Evolutionary conservation across 1,140 invertebrate genomes (phyloP).

Genomic region (Littorina saxatilis): DNA sequence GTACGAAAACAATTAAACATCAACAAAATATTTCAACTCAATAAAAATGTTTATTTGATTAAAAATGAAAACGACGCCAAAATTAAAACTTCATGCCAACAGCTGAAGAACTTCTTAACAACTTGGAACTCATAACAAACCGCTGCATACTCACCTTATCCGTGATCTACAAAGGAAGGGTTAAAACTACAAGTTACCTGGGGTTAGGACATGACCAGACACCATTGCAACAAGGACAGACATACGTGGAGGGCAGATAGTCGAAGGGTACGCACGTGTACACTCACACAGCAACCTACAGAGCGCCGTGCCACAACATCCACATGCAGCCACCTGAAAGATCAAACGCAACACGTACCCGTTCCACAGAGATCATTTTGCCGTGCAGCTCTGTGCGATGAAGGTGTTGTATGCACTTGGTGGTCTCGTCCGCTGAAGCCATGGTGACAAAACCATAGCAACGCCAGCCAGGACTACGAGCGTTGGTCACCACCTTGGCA

Average conservation of each 20-base stretch:
- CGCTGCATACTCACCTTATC: too few relatives aligned
- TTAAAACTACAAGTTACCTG: too few relatives aligned
- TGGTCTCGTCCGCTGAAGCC: slow-evolving; percentile 90
- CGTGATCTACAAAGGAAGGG: too few relatives aligned
- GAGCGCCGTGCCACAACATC: neutral
- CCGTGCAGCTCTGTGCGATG: slow-evolving; percentile 94
- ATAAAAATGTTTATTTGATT: too few relatives aligned
- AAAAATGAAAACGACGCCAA: too few relatives aligned
- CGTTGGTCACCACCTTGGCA: slow-evolving; percentile 97
- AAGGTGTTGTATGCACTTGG: slow-evolving; percentile 91
- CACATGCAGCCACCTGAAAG: neutral
- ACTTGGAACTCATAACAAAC: too few relatives aligned
- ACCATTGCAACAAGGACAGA: neutral
- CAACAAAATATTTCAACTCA: too few relatives aligned
- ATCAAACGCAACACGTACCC: slow-evolving; percentile 77
- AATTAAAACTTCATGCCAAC: too few relatives aligned
- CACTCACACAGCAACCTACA: neutral
- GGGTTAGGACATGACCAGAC: too few relatives aligned
- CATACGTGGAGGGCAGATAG: neutral
- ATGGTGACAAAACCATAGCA: slow-evolving; percentile 98
- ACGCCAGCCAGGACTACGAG: slow-evolving; percentile 90
- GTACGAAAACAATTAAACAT: too few relatives aligned
- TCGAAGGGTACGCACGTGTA: neutral
- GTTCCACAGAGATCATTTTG: slow-evolving; percentile 94
- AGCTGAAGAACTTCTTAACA: too few relatives aligned